phyloP scores from a whole-genome alignment of 2,113 vertebrate species.

The Cyanistes caeruleus region DNA sequence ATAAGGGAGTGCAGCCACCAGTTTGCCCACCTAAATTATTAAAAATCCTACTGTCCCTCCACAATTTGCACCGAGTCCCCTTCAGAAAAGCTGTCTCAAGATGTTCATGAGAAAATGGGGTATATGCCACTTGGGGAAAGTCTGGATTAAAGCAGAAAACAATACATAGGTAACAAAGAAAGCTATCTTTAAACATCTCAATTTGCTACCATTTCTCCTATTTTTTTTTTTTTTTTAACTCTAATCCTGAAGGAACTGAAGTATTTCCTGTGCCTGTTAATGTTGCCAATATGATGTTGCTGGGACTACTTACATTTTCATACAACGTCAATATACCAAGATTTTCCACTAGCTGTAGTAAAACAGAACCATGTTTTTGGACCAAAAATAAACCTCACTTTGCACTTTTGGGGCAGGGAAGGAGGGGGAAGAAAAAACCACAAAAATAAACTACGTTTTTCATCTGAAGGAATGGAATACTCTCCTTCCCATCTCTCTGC shows the following conservation, averaged over 20 bases:
- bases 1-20: not conserved
- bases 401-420: not conserved
- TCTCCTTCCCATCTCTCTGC: not conserved
- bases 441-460: not conserved
- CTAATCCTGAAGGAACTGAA: not conserved
- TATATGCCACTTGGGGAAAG: not conserved
- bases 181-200: not conserved
- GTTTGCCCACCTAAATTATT: not conserved
- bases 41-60: not conserved
- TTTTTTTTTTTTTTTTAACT: not conserved
- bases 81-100: not conserved
- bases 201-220: not conserved
- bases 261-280: not conserved
- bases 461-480: not conserved
- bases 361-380: not conserved
- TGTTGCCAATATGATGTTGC: not conserved
- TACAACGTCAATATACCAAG: not conserved
- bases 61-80: not conserved
- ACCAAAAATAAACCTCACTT: not conserved
- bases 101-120: not conserved
- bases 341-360: not conserved
- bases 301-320: conserved; percentile 10
- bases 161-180: not conserved
- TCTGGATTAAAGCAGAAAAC: not conserved
- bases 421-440: not conserved